phyloP scores from a whole-genome alignment of 1,140 invertebrate species.

The Elysia chlorotica region DNA sequence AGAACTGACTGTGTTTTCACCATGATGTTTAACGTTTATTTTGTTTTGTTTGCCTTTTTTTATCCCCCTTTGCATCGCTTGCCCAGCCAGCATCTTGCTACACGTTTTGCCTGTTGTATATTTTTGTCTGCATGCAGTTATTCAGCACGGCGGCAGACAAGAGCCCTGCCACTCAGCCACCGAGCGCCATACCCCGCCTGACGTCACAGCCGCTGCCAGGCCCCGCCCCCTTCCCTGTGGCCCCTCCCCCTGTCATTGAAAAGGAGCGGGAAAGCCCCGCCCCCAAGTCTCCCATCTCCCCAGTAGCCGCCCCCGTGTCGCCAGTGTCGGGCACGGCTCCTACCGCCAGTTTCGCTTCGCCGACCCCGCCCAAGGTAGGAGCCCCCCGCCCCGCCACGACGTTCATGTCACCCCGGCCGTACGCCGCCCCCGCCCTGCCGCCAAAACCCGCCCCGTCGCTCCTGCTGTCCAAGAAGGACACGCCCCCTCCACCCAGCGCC shows the following conservation, averaged over 20 bases:
- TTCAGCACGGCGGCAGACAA: no score
- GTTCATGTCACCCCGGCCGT: neutral
- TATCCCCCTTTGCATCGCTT: neutral
- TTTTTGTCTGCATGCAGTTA: conserved; percentile 8
- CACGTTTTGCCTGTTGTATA: neutral
- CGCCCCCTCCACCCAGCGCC: neutral
- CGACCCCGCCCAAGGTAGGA: no score
- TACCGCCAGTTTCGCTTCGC: no score
- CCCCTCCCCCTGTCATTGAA: neutral
- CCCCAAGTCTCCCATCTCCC: neutral
- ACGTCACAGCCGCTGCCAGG: no score
- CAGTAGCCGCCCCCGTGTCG: no score
- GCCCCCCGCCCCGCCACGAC: neutral
- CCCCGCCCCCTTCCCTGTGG: neutral
- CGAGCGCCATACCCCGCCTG: neutral
- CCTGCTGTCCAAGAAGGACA: neutral
- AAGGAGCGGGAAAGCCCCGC: neutral
- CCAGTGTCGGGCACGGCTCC: no score
- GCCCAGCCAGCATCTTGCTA: neutral
- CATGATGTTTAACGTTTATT: neutral
- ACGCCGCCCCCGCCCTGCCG: neutral
- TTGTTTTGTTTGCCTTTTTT: neutral
- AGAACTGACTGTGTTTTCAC: no score
- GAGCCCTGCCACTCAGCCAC: no score
- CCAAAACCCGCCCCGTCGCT: no score